Base-by-base conservation (phyloP, 2,113 vertebrate genomes). In the Onychorhynchus coronatus region DNA sequence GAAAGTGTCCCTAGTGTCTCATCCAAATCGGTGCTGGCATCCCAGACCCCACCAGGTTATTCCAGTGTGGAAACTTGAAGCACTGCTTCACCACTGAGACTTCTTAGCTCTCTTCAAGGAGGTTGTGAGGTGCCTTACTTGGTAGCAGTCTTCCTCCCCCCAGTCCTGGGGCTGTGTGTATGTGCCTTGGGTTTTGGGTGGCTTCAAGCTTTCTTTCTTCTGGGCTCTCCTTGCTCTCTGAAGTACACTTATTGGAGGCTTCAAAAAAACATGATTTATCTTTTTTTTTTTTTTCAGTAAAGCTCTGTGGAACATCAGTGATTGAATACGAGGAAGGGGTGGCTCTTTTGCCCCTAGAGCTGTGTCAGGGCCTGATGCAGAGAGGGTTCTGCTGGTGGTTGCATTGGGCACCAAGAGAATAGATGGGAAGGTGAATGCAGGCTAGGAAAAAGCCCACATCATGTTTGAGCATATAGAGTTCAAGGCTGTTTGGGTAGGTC, bases 1-100 rank as follows among this genome's bases (percentile, higher is more conserved):
- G 35, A 39, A 91, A 31, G 25, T 2, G 0, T 49, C 20, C 16
- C 12, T 1, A 0, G 14, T 0, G 0, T 53, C n/a, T 49, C 14
- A n/a, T 14, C 6, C 0, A 0, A 80, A 84, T 1, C 14, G 28
- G 19, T 1, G 3, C 37, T 53, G 31, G 20, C 5, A 46, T 4
- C 10, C 20, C 65, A 74, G 81, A 50, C 8, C 27, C n/a, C 46
- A 31, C 1, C 1, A 8, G 23, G 14, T 58, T 49, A 81, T 59
- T 70, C 18, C 62, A 55, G 44, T 1, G 15, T 16, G 31, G 66
- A 68, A 78, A 88, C 0, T 1, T 0, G 1, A 72, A 65, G 62
- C 30, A 14, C 3, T 4, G 52, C 63, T 47, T 89, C 68, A 24
- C 19, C 1, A 2, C 53, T 1, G 7, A 23, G 46, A 8, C n/a